Conservation (phyloP, 2,888 invertebrate species). For the Mythimna pallens region DNA sequence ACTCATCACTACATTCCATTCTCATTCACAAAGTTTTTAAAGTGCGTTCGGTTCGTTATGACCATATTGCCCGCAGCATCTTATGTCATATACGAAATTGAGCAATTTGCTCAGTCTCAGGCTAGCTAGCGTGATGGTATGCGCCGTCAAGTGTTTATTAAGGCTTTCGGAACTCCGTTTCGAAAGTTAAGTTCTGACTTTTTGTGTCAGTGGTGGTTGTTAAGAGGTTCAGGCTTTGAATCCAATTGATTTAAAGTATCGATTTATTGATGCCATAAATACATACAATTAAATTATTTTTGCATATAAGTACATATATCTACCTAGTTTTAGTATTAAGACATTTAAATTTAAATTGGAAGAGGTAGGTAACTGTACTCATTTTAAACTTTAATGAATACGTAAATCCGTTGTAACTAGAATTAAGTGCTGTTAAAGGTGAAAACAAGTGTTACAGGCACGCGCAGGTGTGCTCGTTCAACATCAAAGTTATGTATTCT, state of each 20-base stretch:
- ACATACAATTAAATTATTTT: conserved; percentile 10
- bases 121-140: conserved; percentile 45
- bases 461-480: conserved; percentile 17
- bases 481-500: conserved; percentile 5
- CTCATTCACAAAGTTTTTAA: conserved; percentile 11
- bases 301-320: too few species aligned
- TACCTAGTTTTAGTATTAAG: background rate
- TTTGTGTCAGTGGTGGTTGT: conserved; percentile 12
- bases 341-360: background rate
- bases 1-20: conserved; percentile 6
- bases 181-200: conserved; percentile 42
- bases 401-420: background rate
- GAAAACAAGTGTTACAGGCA: conserved; percentile 6
- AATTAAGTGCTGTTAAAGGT: conserved; percentile 16
- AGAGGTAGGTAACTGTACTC: too few species aligned
- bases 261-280: conserved; percentile 19
- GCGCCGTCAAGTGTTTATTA: conserved; percentile 29
- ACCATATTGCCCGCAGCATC: conserved; percentile 13
- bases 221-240: conserved; percentile 6
- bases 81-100: conserved; percentile 57
- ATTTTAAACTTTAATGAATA: background rate
- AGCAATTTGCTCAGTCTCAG: conserved; percentile 44
- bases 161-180: conserved; percentile 43
- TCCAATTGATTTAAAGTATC: conserved; percentile 21
- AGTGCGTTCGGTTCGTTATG: conserved; percentile 13